Evolutionary conservation across 1,140 invertebrate species (phyloP).

Genomic region (Psix sp.): DNA sequence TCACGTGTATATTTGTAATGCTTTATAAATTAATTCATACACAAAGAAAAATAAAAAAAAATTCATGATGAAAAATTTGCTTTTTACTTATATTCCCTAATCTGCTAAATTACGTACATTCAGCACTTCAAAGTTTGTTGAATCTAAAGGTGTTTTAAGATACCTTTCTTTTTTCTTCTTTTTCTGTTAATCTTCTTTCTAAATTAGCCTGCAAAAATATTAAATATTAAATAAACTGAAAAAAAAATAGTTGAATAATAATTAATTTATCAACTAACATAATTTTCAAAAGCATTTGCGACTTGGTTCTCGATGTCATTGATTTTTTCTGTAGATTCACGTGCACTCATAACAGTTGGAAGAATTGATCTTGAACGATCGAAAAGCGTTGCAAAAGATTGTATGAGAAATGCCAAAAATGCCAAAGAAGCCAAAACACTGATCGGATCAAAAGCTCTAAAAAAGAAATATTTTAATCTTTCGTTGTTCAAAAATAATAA

Average conservation of each 20-base stretch:
- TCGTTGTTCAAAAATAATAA: conserved; percentile 9
- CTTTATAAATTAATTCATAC: too few species aligned
- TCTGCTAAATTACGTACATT: too few species aligned
- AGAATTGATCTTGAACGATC: conserved; percentile 71
- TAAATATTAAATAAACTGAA: neutral
- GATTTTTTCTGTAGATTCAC: conserved; percentile 48
- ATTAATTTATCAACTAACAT: conserved; percentile 61
- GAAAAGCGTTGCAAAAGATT: conserved; percentile 72
- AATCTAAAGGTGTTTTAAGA: neutral
- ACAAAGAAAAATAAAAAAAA: too few species aligned
- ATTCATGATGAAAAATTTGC: too few species aligned
- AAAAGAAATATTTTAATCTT: conserved; percentile 37
- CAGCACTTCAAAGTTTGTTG: too few species aligned
- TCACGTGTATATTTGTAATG: too few species aligned
- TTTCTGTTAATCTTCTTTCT: conserved; percentile 2
- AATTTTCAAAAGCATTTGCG: conserved; percentile 67
- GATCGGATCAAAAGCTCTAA: conserved; percentile 73
- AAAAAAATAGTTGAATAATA: neutral
- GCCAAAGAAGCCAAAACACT: conserved; percentile 74
- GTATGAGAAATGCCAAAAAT: conserved; percentile 74
- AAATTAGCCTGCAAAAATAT: neutral
- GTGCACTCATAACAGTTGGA: conserved; percentile 68
- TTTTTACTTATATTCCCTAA: too few species aligned
- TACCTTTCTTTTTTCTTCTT: neutral
- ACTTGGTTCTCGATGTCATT: conserved; percentile 57